Base-by-base conservation (phyloP, 2,888 invertebrate species). In the Drosophila yooni region DNA sequence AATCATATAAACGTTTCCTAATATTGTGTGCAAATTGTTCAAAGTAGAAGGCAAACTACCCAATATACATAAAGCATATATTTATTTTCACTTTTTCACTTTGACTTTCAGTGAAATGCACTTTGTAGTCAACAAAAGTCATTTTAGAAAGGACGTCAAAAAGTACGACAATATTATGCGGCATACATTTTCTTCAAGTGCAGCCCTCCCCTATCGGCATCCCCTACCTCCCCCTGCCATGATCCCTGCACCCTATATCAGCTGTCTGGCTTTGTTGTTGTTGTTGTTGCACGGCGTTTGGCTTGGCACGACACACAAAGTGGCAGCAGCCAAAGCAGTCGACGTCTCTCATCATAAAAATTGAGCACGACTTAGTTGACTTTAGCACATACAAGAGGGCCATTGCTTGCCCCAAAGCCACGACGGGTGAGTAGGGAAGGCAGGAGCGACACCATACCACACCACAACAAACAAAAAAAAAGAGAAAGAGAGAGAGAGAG, bases 291-390 rank as follows among this genome's bases (percentile, higher is more conserved):
- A 25, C 46, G 71, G 57, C 61, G 48, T 72, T 76, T 63, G 66
- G 71, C 51, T 77, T 67, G 73, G 69, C 68, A 70, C 80, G 71
- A 61, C 84, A 75, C 70, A 79, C 81, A 83, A 75, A 83, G 70
- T 79, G 84, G 65, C 79, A 60, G 33, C 34, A 40, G 36, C 27
- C 36, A 56, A 56, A 46, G 31, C 57, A 54, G 59, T 33, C 60
- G 51, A 53, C 73, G 56, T 38, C 38, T 79, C 85, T 88, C 88
- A 76, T 85, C 85, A 85, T 85, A 84, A 85, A 85, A 85, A 89
- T 84, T 82, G 82, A 87, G 87, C 84, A 86, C 80, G 88, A 88
- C 88, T 89, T 88, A 88, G 85, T 85, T 89, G 85, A 86, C 88
- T 89, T 89, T 89, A 78, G 86, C 67, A 78, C 82, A 79, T 73